Evolutionary conservation across 2,888 invertebrate species (phyloP).

Genomic region (Cataglyphis rosenhaueri): DNA sequence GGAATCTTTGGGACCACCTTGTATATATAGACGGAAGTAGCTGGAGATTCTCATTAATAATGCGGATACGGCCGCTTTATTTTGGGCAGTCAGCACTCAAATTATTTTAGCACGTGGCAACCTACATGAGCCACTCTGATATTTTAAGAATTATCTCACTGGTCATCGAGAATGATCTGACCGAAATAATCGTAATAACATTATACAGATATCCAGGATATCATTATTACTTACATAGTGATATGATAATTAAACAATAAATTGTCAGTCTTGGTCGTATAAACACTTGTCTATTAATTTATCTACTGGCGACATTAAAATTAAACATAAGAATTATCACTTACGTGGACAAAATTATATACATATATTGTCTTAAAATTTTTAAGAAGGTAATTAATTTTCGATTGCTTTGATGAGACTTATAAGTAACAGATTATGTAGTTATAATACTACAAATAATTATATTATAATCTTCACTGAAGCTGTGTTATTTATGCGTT

Average conservation of each 20-base stretch:
- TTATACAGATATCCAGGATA: not conserved
- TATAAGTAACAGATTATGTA: not conserved
- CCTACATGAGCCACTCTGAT: not conserved
- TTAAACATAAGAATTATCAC: not conserved
- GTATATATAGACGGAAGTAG: not conserved
- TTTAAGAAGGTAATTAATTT: slow-evolving; percentile 1
- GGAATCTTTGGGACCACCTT: too few relatives aligned
- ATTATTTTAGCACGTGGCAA: slow-evolving; percentile 26
- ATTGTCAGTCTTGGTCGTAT: too few relatives aligned
- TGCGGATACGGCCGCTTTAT: not conserved
- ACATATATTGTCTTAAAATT: not conserved
- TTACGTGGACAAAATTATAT: not conserved
- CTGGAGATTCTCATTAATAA: slow-evolving; percentile 16
- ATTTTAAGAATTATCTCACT: slow-evolving; percentile 37
- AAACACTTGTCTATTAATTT: too few relatives aligned
- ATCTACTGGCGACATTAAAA: too few relatives aligned
- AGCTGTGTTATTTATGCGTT: not conserved
- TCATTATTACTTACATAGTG: not conserved
- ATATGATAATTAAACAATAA: too few relatives aligned
- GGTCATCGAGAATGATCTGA: slow-evolving; percentile 18
- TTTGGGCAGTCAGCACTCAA: not conserved
- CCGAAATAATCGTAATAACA: slow-evolving; percentile 27
- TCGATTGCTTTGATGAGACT: not conserved
- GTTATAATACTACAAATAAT: not conserved
- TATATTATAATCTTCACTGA: not conserved